These are phyloP conservation scores for Automeris io DNA, from an alignment of 2,888 invertebrate genomes.

Conservation along the genomic window DNA sequence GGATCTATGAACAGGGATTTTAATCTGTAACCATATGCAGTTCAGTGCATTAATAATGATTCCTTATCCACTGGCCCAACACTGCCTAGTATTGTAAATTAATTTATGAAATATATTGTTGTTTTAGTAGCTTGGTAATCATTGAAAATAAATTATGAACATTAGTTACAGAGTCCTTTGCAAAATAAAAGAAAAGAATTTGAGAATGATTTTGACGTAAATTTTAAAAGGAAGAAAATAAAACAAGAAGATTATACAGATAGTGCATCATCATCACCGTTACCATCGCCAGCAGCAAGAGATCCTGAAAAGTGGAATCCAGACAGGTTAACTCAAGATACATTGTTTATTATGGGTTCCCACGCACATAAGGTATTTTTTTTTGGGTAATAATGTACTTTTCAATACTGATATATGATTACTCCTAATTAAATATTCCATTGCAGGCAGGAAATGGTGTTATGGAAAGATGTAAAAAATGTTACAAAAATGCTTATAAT, in stretches of 20 bases:
- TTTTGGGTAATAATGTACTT: neutral
- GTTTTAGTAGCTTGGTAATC: too few relatives aligned
- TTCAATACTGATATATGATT: neutral
- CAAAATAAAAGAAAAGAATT: constrained; percentile 80
- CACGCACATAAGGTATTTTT: constrained; percentile 79
- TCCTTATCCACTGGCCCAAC: too few relatives aligned
- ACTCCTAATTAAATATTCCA: too few relatives aligned
- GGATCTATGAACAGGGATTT: too few relatives aligned
- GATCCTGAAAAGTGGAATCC: constrained; percentile 85
- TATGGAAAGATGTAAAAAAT: neutral
- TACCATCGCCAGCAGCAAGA: constrained; percentile 67
- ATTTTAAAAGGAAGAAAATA: constrained; percentile 58
- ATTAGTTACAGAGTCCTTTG: constrained; percentile 66
- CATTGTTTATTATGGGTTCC: constrained; percentile 88
- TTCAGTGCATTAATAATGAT: too few relatives aligned
- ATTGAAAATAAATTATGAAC: neutral
- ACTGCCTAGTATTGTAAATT: too few relatives aligned
- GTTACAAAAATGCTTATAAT: constrained; percentile 5
- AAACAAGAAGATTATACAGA: constrained; percentile 57
- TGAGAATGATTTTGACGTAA: constrained; percentile 79
- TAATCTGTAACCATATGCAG: too few relatives aligned
- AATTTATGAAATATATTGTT: too few relatives aligned
- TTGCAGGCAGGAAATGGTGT: too few relatives aligned
- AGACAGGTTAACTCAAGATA: constrained; percentile 81
- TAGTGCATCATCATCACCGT: constrained; percentile 50